Evolutionary conservation across 2,888 invertebrate genomes (phyloP).

Genomic region (Dicranocentrus wangi): DNA sequence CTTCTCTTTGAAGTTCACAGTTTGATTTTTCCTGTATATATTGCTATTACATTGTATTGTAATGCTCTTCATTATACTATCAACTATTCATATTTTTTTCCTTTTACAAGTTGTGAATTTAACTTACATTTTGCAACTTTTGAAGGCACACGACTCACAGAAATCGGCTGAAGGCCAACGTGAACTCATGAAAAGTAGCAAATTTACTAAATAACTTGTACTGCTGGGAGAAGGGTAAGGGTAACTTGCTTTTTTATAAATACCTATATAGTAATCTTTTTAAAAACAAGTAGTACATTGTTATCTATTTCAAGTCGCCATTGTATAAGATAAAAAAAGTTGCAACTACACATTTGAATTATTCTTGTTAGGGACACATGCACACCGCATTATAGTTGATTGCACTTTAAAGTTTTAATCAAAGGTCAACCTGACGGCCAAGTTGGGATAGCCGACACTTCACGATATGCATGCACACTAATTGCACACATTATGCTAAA

Average conservation of each 20-base stretch:
- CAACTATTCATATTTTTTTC: too few relatives aligned
- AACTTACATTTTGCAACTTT: conserved; percentile 4
- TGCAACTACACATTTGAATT: not conserved
- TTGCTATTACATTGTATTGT: too few relatives aligned
- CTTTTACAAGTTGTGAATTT: conserved; percentile 10
- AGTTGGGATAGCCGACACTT: not conserved
- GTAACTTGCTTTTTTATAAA: not conserved
- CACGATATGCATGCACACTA: too few relatives aligned
- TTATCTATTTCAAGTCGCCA: not conserved
- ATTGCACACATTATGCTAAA: too few relatives aligned
- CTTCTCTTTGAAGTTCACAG: conserved; percentile 1
- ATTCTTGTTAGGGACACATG: not conserved
- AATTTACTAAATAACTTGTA: conserved; percentile 25
- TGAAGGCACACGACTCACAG: conserved; percentile 32
- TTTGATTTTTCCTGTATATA: too few relatives aligned
- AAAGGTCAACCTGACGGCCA: not conserved
- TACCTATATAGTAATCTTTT: not conserved
- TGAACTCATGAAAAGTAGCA: conserved; percentile 9
- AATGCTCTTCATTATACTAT: not conserved
- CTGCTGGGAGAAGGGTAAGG: not conserved
- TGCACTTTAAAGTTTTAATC: not conserved
- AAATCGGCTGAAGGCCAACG: conserved; percentile 21
- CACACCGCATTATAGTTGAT: not conserved
- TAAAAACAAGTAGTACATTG: conserved; percentile 7
- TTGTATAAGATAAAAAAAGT: conserved; percentile 4